These are phyloP conservation scores for Hycleus phaleratus DNA, from an alignment of 1,140 invertebrate species.

Conservation along the genomic window DNA sequence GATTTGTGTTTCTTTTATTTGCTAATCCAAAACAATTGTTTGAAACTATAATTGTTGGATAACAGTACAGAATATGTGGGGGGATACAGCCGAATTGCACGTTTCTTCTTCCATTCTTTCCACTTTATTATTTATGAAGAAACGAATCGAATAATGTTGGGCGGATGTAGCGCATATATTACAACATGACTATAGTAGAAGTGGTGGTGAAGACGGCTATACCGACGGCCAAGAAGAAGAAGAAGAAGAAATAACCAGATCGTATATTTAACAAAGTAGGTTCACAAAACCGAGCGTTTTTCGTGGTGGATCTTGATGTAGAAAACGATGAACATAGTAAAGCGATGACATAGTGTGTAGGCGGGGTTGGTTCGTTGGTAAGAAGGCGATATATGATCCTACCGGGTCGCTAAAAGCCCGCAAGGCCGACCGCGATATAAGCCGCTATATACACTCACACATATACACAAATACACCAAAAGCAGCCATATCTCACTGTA, in stretches of 20 bases:
- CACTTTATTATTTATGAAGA: too few relatives aligned
- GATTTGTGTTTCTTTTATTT: too few relatives aligned
- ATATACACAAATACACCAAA: background rate
- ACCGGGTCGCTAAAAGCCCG: conserved; percentile 13
- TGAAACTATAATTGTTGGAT: too few relatives aligned
- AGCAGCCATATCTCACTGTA: conserved; percentile 12
- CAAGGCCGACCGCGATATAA: conserved; percentile 13
- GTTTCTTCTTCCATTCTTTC: too few relatives aligned
- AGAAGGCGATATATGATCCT: conserved; percentile 15
- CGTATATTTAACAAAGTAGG: conserved; percentile 14
- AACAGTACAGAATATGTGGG: too few relatives aligned
- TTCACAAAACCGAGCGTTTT: background rate
- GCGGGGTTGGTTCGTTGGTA: conserved; percentile 1
- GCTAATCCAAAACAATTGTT: too few relatives aligned
- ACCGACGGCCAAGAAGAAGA: too few relatives aligned
- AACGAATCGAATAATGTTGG: too few relatives aligned
- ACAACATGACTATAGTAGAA: too few relatives aligned
- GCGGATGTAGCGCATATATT: too few relatives aligned
- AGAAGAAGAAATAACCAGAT: background rate
- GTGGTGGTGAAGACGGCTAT: too few relatives aligned
- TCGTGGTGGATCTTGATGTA: background rate
- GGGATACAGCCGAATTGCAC: too few relatives aligned
- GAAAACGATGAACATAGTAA: conserved; percentile 9
- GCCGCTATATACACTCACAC: background rate
- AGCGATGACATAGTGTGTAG: conserved; percentile 14